Conservation (phyloP, 2,888 invertebrate genomes). For the Pimpla rufipes region DNA sequence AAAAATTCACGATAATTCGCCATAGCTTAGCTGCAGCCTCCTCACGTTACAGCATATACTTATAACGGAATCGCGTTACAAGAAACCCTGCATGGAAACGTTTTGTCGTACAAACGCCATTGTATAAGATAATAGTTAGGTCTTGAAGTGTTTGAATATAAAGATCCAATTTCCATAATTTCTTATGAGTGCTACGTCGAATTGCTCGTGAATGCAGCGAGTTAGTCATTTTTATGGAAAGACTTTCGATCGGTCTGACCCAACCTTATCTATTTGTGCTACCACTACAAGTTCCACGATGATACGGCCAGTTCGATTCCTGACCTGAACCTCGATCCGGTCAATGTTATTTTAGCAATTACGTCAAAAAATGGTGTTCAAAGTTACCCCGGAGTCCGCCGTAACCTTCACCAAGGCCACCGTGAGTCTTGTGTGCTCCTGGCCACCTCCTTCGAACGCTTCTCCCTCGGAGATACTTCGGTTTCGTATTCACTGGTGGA, state of each 20-base stretch:
- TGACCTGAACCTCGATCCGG: background rate
- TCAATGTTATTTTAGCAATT: background rate
- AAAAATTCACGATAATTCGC: conserved; percentile 10
- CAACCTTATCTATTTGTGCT: background rate
- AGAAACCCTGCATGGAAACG: background rate
- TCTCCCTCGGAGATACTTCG: conserved; percentile 53
- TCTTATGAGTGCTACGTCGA: background rate
- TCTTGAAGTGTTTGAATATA: background rate
- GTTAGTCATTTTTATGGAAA: background rate
- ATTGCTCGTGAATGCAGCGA: background rate
- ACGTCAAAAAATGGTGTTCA: conserved; percentile 36
- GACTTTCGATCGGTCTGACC: background rate
- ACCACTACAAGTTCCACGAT: background rate
- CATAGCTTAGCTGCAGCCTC: background rate
- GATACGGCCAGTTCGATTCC: background rate
- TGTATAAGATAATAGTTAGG: background rate
- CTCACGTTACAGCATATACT: background rate
- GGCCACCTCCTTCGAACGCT: conserved; percentile 70
- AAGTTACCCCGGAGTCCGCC: conserved; percentile 53
- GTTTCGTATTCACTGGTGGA: conserved; percentile 73
- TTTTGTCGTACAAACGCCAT: background rate
- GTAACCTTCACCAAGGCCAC: conserved; percentile 60
- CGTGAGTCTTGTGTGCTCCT: conserved; percentile 69
- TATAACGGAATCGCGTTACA: background rate
- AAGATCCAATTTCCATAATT: background rate